Evolutionary conservation across 2,797 vertebrate genomes (phyloP).

Genomic region (Psittacula derbiana): DNA sequence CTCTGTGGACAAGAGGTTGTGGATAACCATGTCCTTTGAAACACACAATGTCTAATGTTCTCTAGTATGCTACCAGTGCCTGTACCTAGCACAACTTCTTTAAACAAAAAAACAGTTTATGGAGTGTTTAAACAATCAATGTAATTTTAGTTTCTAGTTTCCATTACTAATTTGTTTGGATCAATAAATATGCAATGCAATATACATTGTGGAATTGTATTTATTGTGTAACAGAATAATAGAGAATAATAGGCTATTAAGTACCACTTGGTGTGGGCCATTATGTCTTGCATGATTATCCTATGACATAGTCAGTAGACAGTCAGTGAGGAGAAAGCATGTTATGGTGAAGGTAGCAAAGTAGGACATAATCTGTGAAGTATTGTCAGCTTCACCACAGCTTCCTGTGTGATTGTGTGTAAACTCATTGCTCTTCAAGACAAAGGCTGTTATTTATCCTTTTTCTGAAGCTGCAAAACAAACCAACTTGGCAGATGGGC

Average conservation of each 20-base stretch:
- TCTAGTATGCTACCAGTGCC: not conserved
- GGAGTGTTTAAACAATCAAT: not conserved
- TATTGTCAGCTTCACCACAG: not conserved
- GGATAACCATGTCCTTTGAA: not conserved
- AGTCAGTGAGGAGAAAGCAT: not conserved
- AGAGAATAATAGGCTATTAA: not conserved
- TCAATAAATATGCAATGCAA: not conserved
- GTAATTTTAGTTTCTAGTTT: not conserved
- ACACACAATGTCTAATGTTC: not conserved
- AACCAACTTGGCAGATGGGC: not conserved
- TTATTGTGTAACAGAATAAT: not conserved
- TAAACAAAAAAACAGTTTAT: not conserved
- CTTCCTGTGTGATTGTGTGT: not conserved
- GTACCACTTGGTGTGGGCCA: not conserved
- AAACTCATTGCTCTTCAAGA: not conserved
- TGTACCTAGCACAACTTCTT: not conserved
- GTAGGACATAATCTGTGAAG: not conserved
- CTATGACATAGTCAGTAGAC: not conserved
- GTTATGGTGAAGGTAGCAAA: not conserved
- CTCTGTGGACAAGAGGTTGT: not conserved
- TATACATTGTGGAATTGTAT: not conserved
- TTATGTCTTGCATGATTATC: not conserved
- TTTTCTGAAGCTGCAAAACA: not conserved
- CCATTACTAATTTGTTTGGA: not conserved
- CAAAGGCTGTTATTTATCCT: not conserved